Conservation (phyloP, 1,140 invertebrate genomes). For the Lutraria rhynchaena region DNA sequence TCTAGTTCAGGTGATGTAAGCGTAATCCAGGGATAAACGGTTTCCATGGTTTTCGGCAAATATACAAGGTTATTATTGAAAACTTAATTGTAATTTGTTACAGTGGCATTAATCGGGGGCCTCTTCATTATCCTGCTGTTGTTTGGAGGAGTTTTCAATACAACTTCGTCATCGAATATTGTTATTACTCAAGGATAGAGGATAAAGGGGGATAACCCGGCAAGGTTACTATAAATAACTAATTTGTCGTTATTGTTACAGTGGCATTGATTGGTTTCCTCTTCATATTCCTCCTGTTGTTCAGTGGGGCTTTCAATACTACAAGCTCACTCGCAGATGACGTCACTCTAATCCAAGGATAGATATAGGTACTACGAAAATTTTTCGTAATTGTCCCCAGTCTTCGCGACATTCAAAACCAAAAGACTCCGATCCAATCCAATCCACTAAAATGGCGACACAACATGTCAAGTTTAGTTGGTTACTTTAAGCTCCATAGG, state of each 20-base stretch:
- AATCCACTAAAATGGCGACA: too few species aligned
- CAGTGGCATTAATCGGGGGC: constrained; percentile 47
- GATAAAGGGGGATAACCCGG: too few species aligned
- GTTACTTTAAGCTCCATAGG: too few species aligned
- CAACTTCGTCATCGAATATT: constrained; percentile 1
- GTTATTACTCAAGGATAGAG: not conserved
- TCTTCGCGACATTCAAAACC: too few species aligned
- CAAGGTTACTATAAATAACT: not conserved
- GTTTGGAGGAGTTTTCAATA: constrained; percentile 35
- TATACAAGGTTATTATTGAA: too few species aligned
- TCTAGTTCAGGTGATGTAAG: constrained; percentile 13
- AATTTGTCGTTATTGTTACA: constrained; percentile 46
- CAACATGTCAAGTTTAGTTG: too few species aligned
- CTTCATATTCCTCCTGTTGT: constrained; percentile 39
- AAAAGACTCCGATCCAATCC: too few species aligned
- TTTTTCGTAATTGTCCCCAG: too few species aligned
- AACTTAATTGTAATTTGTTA: not conserved
- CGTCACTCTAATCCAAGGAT: constrained; percentile 28
- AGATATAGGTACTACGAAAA: constrained; percentile 7
- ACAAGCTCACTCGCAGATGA: constrained; percentile 6
- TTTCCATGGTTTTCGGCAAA: not conserved
- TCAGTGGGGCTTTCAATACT: constrained; percentile 20
- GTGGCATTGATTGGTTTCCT: constrained; percentile 53
- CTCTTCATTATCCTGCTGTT: constrained; percentile 45
- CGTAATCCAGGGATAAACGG: constrained; percentile 1